Percentiles rank a stretch among this genome's conserved stretches.
Conservation (phyloP, 2,113 vertebrate species). For the Lagopus muta region DNA sequence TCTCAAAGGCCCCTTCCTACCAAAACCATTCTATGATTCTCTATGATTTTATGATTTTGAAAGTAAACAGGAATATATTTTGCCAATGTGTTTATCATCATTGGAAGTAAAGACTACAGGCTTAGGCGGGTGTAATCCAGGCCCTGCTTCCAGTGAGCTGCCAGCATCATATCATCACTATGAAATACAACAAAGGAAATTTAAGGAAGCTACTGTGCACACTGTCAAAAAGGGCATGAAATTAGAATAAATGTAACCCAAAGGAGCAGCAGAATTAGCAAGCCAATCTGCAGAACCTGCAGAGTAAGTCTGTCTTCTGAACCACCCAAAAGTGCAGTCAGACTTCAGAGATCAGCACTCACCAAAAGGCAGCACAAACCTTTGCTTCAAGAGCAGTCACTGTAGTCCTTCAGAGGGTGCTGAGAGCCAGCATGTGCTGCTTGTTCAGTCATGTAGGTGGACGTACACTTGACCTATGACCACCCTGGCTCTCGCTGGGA, state of each 20-base stretch:
- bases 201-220: neutral
- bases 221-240: neutral
- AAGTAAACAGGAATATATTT: neutral
- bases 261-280: neutral
- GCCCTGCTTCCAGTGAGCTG: neutral
- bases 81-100: neutral
- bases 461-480: neutral
- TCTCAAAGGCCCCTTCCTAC: no score
- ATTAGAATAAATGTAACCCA: neutral
- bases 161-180: neutral
- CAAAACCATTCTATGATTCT: no score
- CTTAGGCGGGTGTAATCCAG: neutral
- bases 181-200: neutral
- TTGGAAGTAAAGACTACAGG: neutral
- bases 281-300: neutral
- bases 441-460: neutral
- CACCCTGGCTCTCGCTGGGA: neutral
- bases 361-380: neutral
- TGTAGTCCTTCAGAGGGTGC: neutral
- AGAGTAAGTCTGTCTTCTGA: neutral
- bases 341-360: neutral
- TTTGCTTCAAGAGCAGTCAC: neutral
- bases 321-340: neutral
- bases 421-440: fast-evolving
- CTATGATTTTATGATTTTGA: neutral